These are phyloP conservation scores for Limosa lapponica DNA, from an alignment of 2,797 vertebrate species.

Conservation along the genomic window DNA sequence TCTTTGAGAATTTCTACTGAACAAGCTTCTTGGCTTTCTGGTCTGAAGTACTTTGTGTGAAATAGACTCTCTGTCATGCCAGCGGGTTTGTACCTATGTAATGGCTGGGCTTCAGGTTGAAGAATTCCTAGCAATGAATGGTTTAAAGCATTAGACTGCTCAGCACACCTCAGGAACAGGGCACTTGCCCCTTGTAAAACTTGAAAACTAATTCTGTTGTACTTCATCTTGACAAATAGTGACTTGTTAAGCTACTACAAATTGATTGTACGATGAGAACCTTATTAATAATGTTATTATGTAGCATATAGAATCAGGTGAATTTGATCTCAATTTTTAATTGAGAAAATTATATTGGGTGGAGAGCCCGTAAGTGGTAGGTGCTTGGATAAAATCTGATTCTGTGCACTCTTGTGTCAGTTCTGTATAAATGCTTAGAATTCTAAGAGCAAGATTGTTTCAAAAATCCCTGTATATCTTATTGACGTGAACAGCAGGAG, in stretches of 20 bases:
- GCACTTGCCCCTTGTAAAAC: not conserved
- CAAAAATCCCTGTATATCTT: not conserved
- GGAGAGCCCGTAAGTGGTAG: not conserved
- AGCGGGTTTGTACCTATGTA: not conserved
- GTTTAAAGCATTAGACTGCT: not conserved
- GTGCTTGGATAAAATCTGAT: not conserved
- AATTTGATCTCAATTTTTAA: not conserved
- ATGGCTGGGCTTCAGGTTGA: not conserved
- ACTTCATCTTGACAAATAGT: not conserved
- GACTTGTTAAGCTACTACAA: not conserved
- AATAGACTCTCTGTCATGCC: not conserved
- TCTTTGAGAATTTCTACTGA: not conserved
- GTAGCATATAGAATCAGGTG: not conserved
- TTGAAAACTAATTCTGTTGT: not conserved
- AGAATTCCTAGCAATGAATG: not conserved
- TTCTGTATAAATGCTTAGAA: not conserved
- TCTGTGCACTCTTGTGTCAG: not conserved
- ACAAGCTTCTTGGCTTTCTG: not conserved
- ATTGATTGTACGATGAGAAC: not conserved
- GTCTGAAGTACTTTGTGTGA: not conserved
- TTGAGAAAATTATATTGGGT: not conserved
- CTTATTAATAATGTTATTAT: not conserved
- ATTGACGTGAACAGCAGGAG: not conserved
- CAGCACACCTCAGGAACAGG: not conserved
- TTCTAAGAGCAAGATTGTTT: not conserved